phyloP scores from a whole-genome alignment of 92 coral and sea anemone genomes.

The Isaurus tuberculatus region DNA sequence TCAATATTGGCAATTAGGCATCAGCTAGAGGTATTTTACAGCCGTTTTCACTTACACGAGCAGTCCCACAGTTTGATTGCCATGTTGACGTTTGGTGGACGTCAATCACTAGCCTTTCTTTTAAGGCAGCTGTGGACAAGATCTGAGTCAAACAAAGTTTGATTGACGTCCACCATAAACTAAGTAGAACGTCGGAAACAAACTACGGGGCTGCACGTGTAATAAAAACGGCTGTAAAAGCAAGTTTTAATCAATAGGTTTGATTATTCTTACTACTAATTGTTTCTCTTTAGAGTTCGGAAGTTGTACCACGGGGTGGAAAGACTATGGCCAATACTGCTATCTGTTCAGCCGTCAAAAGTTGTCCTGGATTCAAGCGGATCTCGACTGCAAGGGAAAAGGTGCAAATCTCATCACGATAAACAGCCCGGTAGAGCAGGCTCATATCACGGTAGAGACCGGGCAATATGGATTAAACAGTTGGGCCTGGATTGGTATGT shows the following conservation, averaged over 20 bases:
- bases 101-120: no score
- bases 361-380: constrained; percentile 67
- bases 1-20: no score
- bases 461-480: constrained; percentile 64
- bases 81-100: no score
- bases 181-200: no score
- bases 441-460: constrained; percentile 75
- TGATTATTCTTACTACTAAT: background rate
- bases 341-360: constrained; percentile 77
- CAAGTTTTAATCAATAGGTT: background rate
- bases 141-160: no score
- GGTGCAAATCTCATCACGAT: constrained; percentile 88
- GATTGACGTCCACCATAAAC: no score
- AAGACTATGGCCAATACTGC: constrained; percentile 90
- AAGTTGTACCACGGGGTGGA: constrained; percentile 84
- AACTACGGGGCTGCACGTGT: no score
- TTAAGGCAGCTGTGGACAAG: no score
- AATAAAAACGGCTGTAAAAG: no score
- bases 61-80: no score
- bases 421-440: constrained; percentile 90
- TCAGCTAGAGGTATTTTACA: no score
- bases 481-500: constrained; percentile 89
- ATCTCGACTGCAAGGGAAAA: constrained; percentile 69
- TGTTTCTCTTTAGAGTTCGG: constrained; percentile 77
- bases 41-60: no score